Percentiles rank a stretch among this genome's conserved stretches.
Conservation (phyloP, 2,113 vertebrate genomes). For the Panthera leo region DNA sequence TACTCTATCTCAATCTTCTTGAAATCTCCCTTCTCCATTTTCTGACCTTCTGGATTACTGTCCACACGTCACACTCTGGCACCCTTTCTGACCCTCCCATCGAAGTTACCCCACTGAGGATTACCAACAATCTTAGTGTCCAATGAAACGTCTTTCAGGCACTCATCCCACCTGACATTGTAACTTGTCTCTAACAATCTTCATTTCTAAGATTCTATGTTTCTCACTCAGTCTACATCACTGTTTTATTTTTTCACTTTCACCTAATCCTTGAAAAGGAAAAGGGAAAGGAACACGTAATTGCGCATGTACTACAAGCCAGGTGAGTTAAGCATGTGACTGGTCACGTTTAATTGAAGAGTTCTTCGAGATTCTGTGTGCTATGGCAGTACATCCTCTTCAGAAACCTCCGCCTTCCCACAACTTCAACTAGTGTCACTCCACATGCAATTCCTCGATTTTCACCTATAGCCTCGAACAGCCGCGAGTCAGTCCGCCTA, state of each 20-base stretch:
- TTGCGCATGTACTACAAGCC: background rate
- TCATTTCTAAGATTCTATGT: background rate
- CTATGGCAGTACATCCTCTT: background rate
- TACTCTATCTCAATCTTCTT: background rate
- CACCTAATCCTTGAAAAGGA: background rate
- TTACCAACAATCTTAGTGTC: background rate
- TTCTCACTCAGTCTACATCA: background rate
- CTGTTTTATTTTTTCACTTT: background rate
- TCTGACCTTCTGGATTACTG: background rate
- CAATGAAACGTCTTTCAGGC: background rate
- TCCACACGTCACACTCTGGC: background rate
- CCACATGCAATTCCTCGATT: background rate
- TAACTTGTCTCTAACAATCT: background rate
- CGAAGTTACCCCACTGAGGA: background rate
- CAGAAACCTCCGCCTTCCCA: background rate
- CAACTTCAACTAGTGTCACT: background rate
- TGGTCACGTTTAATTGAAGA: background rate
- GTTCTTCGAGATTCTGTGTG: background rate
- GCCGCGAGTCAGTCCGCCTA: background rate
- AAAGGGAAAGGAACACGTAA: background rate
- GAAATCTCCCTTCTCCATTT: background rate
- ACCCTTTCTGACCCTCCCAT: background rate
- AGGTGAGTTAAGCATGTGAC: background rate
- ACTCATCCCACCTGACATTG: background rate
- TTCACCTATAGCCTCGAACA: background rate